phyloP scores from a whole-genome alignment of 2,797 vertebrate genomes.

The Hydrophis major region DNA sequence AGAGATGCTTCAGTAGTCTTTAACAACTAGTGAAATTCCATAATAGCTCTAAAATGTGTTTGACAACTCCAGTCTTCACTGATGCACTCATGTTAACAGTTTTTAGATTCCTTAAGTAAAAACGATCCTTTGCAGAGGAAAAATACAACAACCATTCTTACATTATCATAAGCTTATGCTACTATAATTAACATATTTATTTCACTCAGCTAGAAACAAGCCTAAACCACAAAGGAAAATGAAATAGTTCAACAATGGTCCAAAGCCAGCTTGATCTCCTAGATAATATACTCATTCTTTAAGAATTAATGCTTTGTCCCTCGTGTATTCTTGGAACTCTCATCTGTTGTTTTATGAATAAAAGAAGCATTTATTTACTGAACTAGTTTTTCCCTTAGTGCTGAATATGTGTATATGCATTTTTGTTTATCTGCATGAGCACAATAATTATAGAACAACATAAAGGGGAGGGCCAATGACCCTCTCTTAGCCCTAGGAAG shows the following conservation, averaged over 20 bases:
- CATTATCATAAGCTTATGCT: neutral
- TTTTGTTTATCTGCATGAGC: neutral
- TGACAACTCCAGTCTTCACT: neutral
- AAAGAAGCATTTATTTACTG: neutral
- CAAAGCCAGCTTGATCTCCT: neutral
- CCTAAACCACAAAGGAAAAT: neutral
- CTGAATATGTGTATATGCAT: neutral
- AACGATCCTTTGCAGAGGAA: neutral
- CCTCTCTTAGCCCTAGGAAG: neutral
- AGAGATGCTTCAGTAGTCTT: neutral
- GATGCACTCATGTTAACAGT: neutral
- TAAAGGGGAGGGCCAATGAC: neutral
- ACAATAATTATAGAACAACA: neutral
- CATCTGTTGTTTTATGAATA: neutral
- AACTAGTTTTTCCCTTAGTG: neutral
- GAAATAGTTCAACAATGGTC: neutral
- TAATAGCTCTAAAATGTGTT: neutral
- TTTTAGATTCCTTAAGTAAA: conserved; percentile 1
- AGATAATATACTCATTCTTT: conserved; percentile 2
- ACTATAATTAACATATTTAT: neutral
- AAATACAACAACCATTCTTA: neutral
- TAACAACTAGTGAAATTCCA: conserved; percentile 1
- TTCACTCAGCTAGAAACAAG: neutral
- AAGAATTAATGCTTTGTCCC: neutral
- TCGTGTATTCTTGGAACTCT: neutral